phyloP scores from a whole-genome alignment of 2,113 vertebrate species.

The Platanista minor region DNA sequence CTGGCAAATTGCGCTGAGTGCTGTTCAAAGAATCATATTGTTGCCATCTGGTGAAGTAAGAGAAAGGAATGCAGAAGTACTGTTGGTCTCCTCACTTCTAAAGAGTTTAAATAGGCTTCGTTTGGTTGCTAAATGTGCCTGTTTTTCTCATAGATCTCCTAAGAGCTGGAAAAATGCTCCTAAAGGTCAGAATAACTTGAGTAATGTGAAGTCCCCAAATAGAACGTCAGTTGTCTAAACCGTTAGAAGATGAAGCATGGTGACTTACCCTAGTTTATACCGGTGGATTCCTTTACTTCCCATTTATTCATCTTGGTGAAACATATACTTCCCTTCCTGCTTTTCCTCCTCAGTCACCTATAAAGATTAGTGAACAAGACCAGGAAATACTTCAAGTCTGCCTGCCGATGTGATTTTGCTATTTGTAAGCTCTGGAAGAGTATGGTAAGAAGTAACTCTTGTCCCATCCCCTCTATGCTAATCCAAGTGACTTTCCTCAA shows the following conservation, averaged over 20 bases:
- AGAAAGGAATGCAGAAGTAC: not conserved
- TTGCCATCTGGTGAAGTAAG: conserved; percentile 44
- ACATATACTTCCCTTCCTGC: not conserved
- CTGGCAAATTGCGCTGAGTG: not conserved
- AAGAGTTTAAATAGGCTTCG: not conserved
- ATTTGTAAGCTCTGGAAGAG: not conserved
- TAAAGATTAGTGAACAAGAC: not conserved
- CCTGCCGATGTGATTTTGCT: not conserved
- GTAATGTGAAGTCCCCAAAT: not conserved
- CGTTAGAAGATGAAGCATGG: not conserved
- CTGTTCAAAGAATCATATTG: conserved; percentile 20
- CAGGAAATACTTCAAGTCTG: not conserved
- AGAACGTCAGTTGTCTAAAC: not conserved
- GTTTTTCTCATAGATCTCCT: not conserved
- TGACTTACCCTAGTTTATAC: not conserved
- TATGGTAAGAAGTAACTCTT: not conserved
- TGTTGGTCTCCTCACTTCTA: not conserved
- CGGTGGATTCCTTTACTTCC: not conserved
- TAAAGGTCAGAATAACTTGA: not conserved
- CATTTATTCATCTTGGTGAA: not conserved
- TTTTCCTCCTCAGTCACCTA: not conserved
- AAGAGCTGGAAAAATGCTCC: not conserved
- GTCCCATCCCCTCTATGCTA: accelerated
- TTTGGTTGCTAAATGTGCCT: not conserved
- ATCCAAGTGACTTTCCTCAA: not conserved